Evolutionary conservation across 2,888 invertebrate species (phyloP), one percentile per base, ranked within the genome.

Genomic region (Lycocerus yunnanus): DNA sequence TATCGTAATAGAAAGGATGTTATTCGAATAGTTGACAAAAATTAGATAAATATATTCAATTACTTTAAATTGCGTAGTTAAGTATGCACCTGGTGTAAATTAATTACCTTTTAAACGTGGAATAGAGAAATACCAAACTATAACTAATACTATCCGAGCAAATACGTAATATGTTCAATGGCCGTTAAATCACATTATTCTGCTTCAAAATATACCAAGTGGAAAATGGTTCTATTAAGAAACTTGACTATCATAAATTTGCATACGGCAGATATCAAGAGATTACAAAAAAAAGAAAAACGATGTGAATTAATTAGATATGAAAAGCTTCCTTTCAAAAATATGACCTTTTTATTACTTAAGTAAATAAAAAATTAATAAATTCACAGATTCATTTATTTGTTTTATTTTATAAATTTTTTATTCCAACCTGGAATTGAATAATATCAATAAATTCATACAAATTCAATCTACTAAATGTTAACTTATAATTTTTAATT

Each of bases 151-250:
- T 27, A 27, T 66, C 58, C 66, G 21, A 71, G 71, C 66, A 66
- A 71, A 65, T 58, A 58, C 65, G 43, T 43, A 43, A 68, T 16
- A 68, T 20, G 24, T 13, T 65, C 59, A 71, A 71, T 71, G 20
- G 21, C 72, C 61, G 72, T 72, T 16, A 72, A 72, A 72, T 72
- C 72, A 58, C 68, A 72, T 72, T 43, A 72, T 59, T 61, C 59
- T 67, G 67, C 72, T 72, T 71, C 24, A 59, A 59, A 60, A 63
- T 67, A 20, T 61, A 61, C 60, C 72, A 16, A 72, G 67, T 68
- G 72, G 72, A 72, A 72, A 72, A 72, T 72, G 67, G 27, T 67
- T 24, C 60, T 66, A 67, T 68, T 67, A 27, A 27, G 18, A 67
- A 27, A 60, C 27, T 61, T 15, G 43, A 27, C 43, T 72, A 72